Evolutionary conservation across 2,113 vertebrate species (phyloP), one percentile per base, ranked within the genome.

Genomic region (Bombycilla garrulus): DNA sequence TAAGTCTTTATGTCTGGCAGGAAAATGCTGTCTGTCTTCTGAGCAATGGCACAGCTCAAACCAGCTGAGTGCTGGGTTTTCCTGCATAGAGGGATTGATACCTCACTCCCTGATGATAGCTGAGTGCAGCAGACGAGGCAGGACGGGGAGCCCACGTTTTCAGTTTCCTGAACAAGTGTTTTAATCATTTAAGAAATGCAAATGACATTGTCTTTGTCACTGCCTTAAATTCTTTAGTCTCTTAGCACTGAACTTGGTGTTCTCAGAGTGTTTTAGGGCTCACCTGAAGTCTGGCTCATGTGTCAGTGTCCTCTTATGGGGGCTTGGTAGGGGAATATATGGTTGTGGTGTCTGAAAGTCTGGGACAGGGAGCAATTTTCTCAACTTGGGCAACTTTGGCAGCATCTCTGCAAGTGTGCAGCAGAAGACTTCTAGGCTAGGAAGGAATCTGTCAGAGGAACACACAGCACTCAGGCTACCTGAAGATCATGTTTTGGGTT

Each of bases 141-240:
- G 76, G 31, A 45, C 54, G 48, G 29, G 2, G 7, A 42, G 3
- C 28, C 38, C 6, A 2, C 0, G 0, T 54, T 65, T 83, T 60
- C 15, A 28, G 15, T 80, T 48, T 45, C 17, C 36, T 15, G 28
- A 60, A 18, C n/a, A 65, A 53, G 20, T 23, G 15, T 69, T 82
- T 53, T 57, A 80, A 35, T 83, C 0, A 7, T 83, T 69, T 70
- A 44, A 45, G 57, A 35, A 56, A 54, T 53, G 20, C 7, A 23
- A 40, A 21, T 13, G 12, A 15, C 2, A 0, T 70, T 62, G 19
- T 21, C 15, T 78, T 22, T 40, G 35, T 38, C 62, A 35, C 15
- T 84, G 44, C 65, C 26, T 85, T 54, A 38, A 64, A 33, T 79
- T 86, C 62, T 57, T 69, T 25, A 24, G 13, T 56, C 20, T 90